Percentiles rank a stretch among this genome's conserved stretches.
Conservation (phyloP, 2,797 vertebrate species). For the Phylloscopus collybita region DNA sequence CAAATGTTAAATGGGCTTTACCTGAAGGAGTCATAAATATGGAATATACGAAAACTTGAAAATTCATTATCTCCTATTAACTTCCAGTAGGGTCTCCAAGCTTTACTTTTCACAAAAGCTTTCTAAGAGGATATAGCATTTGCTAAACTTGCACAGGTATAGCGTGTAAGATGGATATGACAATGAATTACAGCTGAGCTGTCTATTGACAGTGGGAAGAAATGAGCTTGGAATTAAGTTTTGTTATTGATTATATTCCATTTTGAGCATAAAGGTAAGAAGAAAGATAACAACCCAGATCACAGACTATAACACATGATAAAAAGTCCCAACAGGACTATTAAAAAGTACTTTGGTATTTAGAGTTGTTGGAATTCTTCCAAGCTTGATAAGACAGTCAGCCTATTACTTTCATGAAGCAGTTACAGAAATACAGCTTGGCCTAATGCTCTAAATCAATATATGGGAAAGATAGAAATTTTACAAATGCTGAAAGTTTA, state of each 20-base stretch:
- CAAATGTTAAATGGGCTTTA: neutral
- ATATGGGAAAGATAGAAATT: constrained; percentile 43
- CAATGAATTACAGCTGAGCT: neutral
- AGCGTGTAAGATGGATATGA: neutral
- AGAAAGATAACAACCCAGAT: constrained; percentile 12
- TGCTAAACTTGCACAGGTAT: neutral
- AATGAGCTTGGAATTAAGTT: constrained; percentile 9
- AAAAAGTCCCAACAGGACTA: constrained; percentile 45
- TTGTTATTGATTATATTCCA: constrained; percentile 29
- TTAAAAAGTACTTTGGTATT: constrained; percentile 57
- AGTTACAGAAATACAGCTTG: constrained; percentile 50
- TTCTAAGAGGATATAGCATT: neutral
- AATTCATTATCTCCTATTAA: neutral
- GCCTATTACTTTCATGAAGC: constrained; percentile 32
- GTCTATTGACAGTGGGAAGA: constrained; percentile 5
- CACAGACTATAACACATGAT: constrained; percentile 28
- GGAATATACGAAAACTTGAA: neutral
- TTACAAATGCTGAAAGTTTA: constrained; percentile 47
- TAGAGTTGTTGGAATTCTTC: constrained; percentile 57
- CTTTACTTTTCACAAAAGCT: neutral
- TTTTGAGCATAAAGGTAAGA: constrained; percentile 13
- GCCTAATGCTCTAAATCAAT: constrained; percentile 41
- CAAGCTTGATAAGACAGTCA: constrained; percentile 42
- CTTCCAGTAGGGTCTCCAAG: neutral
- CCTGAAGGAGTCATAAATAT: neutral